These are phyloP conservation scores for Drosophila athabasca DNA, from an alignment of 1,140 invertebrate species.

Conservation along the genomic window DNA sequence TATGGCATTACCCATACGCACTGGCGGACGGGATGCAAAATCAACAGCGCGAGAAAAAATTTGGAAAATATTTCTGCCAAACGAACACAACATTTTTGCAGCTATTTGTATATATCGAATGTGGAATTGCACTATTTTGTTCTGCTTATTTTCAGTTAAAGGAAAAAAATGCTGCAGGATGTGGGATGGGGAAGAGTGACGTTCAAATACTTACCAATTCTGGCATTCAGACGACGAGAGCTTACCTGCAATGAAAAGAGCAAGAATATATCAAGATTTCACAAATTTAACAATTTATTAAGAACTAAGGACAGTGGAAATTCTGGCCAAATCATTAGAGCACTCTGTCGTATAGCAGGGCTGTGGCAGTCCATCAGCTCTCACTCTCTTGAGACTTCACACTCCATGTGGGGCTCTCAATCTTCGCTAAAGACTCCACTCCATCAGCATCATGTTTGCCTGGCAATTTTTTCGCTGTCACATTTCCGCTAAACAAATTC, in stretches of 20 bases:
- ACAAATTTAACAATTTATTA: too few species aligned
- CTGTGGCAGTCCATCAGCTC: too few species aligned
- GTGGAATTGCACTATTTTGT: slow-evolving; percentile 47
- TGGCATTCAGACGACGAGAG: not conserved
- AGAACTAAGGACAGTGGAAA: too few species aligned
- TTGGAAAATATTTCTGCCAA: slow-evolving; percentile 48
- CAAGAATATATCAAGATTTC: not conserved
- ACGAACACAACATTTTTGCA: slow-evolving; percentile 38
- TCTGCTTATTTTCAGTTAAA: slow-evolving; percentile 33
- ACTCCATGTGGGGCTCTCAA: too few species aligned
- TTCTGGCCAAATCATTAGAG: too few species aligned
- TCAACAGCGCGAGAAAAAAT: slow-evolving; percentile 44
- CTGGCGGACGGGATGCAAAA: slow-evolving; percentile 47
- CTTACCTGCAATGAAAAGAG: slow-evolving; percentile 23
- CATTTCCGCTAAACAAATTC: slow-evolving; percentile 58
- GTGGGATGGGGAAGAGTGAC: slow-evolving; percentile 9
- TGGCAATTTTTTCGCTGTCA: slow-evolving; percentile 38
- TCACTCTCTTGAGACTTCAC: too few species aligned
- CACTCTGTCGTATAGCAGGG: too few species aligned
- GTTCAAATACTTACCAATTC: slow-evolving; percentile 29
- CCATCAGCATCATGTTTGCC: slow-evolving; percentile 30
- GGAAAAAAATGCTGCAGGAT: slow-evolving; percentile 13
- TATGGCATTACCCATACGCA: slow-evolving; percentile 68
- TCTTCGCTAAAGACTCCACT: too few species aligned
- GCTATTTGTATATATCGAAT: slow-evolving; percentile 52